Evolutionary conservation across 92 coral and sea anemone species (phyloP).

Genomic region (Diadumene lineata): DNA sequence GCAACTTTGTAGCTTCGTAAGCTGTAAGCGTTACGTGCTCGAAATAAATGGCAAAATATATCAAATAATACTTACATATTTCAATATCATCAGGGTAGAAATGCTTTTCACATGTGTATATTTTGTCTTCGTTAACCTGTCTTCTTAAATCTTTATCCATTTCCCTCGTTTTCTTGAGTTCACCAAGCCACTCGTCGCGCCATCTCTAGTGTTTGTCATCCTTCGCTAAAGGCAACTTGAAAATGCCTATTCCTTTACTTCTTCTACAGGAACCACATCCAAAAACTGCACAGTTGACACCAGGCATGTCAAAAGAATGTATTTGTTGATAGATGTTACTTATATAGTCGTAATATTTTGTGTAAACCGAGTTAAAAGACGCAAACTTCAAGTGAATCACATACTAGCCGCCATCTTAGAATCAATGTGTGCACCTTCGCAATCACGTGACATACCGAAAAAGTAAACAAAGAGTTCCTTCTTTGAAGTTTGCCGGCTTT

Average conservation of each 20-base stretch:
- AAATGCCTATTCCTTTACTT: conserved; percentile 51
- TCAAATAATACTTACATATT: conserved; percentile 36
- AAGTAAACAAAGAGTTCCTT: neutral
- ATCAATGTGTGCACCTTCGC: neutral
- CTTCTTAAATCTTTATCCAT: conserved; percentile 39
- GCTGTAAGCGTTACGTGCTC: too few relatives aligned
- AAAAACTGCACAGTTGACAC: conserved; percentile 48
- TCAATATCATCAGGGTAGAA: conserved; percentile 45
- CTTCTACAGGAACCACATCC: conserved; percentile 58
- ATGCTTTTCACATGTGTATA: conserved; percentile 51
- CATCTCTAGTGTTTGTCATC: conserved; percentile 40
- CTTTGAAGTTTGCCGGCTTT: conserved; percentile 47
- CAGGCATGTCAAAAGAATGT: conserved; percentile 33
- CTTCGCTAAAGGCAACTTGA: conserved; percentile 44
- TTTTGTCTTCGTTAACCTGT: conserved; percentile 22
- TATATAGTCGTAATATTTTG: too few relatives aligned
- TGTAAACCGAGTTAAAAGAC: neutral
- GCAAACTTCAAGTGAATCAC: neutral
- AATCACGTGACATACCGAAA: neutral
- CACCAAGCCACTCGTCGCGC: conserved; percentile 39
- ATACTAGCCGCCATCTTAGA: neutral
- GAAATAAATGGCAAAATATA: neutral
- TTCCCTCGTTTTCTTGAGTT: conserved; percentile 36
- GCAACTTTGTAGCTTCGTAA: too few relatives aligned
- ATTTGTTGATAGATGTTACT: neutral